Evolutionary conservation across 2,113 vertebrate genomes (phyloP).

Genomic region (Sylvia atricapilla): DNA sequence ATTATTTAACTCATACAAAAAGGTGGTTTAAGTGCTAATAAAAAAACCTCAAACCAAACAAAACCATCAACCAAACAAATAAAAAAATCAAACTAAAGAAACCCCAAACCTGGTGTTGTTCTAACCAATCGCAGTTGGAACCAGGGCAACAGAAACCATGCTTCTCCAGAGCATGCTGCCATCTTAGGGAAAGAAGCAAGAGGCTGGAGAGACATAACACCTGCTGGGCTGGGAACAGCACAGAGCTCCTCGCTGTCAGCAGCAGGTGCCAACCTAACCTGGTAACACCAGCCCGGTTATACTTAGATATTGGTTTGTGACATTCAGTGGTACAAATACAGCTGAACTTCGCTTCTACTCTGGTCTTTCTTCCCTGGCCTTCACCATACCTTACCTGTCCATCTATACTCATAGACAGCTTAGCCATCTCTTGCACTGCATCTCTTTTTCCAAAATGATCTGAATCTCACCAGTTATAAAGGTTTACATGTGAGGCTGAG

Average conservation of each 20-base stretch:
- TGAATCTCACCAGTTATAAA: accelerated
- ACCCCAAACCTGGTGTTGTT: background rate
- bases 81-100: background rate
- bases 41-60: background rate
- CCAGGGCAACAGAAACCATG: background rate
- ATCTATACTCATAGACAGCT: accelerated
- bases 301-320: background rate
- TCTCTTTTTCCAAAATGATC: background rate
- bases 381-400: background rate
- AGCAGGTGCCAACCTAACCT: background rate
- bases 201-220: background rate
- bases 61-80: background rate
- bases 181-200: background rate
- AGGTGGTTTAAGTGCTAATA: background rate
- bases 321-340: background rate
- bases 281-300: background rate
- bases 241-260: background rate
- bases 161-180: background rate
- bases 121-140: background rate
- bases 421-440: background rate
- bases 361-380: accelerated
- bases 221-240: accelerated
- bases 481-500: background rate
- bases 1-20: background rate
- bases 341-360: background rate